Base-by-base conservation (phyloP, 2,888 invertebrate genomes). In the Piscicola geometra region DNA sequence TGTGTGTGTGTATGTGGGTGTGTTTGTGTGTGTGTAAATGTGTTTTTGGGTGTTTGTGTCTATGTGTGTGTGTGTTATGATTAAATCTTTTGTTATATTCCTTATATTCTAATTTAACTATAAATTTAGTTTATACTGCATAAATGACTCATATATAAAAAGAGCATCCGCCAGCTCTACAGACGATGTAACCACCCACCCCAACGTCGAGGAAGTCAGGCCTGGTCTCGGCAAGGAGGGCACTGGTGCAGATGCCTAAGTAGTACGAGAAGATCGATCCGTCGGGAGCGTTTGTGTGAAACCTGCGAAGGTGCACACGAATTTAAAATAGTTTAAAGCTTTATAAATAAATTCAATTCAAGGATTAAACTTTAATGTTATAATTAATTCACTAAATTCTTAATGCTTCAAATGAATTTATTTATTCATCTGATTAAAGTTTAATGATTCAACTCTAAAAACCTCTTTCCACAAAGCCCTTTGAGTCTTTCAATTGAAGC, bases 1-100 rank as follows among this genome's bases (percentile, higher is more conserved):
- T 64, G 64, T 64, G 64, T 64, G 30, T 64, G 64, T 64, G 64
- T 64, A n/a, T 64, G 64, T 64, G 64, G 28, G 25, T 36, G 21
- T 35, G n/a, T 64, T 5, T 64, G 41, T 41, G 41, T 41, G 41
- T 41, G 41, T 41, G 5, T 41, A 15, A 9, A 15, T 41, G 15
- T 41, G 41, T n/a, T n/a, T n/a, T n/a, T n/a, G n/a, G n/a, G n/a
- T n/a, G n/a, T n/a, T n/a, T n/a, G n/a, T n/a, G n/a, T n/a, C n/a
- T n/a, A n/a, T n/a, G n/a, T n/a, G n/a, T n/a, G n/a, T n/a, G n/a
- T n/a, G n/a, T n/a, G n/a, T n/a, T n/a, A n/a, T n/a, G n/a, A n/a
- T n/a, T n/a, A n/a, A n/a, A n/a, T n/a, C n/a, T n/a, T n/a, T n/a
- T n/a, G n/a, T n/a, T n/a, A n/a, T n/a, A n/a, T n/a, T n/a, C n/a